Conservation (phyloP, 2,888 invertebrate species). For the Oligia fasciuncula region DNA sequence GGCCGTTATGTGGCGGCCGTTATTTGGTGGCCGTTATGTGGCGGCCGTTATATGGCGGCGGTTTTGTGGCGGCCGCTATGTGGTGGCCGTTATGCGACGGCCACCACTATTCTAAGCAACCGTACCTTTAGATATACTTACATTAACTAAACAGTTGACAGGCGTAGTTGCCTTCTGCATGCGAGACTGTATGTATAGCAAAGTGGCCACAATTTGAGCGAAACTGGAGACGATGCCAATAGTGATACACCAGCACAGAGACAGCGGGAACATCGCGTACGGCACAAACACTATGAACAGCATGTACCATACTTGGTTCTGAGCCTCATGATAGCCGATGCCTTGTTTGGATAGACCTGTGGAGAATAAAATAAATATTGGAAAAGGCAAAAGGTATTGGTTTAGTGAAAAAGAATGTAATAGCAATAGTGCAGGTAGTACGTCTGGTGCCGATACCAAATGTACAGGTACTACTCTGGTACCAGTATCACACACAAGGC, state of each 20-base stretch:
- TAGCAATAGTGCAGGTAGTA: not conserved
- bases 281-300: constrained; percentile 97
- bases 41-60: not conserved
- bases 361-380: not conserved
- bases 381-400: not conserved
- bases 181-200: constrained; percentile 71
- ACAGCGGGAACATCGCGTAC: constrained; percentile 97
- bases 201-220: constrained; percentile 92
- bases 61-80: too few relatives aligned
- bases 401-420: too few relatives aligned
- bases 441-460: too few relatives aligned
- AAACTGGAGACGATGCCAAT: constrained; percentile 95
- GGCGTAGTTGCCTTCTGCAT: constrained; percentile 17
- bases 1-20: too few relatives aligned
- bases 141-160: constrained; percentile 30
- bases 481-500: not conserved
- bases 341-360: constrained; percentile 93
- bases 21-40: not conserved
- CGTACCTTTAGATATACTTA: constrained; percentile 28
- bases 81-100: not conserved
- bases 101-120: not conserved
- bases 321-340: constrained; percentile 93
- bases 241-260: constrained; percentile 96
- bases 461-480: too few relatives aligned
- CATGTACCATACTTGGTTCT: constrained; percentile 97